phyloP scores from a whole-genome alignment of 2,797 vertebrate species.

The Sebastiscus tertius region DNA sequence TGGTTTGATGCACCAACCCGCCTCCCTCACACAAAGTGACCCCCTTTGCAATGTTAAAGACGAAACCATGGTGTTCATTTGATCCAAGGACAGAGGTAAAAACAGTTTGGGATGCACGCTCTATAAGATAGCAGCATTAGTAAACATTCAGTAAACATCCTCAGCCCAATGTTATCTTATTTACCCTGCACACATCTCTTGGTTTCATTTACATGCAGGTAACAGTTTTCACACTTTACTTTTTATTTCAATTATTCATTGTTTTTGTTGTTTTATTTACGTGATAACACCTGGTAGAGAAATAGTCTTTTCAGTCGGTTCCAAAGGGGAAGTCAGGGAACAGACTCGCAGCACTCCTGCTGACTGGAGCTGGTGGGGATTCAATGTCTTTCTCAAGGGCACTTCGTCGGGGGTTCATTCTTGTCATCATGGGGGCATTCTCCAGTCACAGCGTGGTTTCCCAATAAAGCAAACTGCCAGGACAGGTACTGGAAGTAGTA shows the following conservation, averaged over 20 bases:
- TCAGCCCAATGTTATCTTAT: neutral
- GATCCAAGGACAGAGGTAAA: neutral
- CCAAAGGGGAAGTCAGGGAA: constrained; percentile 28
- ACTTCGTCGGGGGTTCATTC: constrained; percentile 50
- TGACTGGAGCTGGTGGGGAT: constrained; percentile 43
- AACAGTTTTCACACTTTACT: neutral
- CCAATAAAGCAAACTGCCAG: constrained; percentile 47
- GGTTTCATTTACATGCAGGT: neutral
- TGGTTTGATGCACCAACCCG: constrained; percentile 35
- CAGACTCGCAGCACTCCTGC: constrained; percentile 40
- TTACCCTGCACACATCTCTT: neutral
- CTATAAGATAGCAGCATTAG: neutral
- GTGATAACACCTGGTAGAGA: constrained; percentile 13
- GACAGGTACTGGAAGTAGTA: constrained; percentile 29
- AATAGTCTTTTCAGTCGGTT: constrained; percentile 14
- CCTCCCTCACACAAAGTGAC: constrained; percentile 46
- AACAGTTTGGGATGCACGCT: neutral
- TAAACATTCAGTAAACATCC: neutral
- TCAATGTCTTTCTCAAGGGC: constrained; percentile 60
- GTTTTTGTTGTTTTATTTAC: constrained; percentile 36
- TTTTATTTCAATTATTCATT: constrained; percentile 12
- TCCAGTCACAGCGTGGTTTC: constrained; percentile 55
- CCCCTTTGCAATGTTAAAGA: constrained; percentile 26
- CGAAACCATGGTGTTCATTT: constrained; percentile 2
- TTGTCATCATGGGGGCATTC: constrained; percentile 59